Evolutionary conservation across 2,888 invertebrate genomes (phyloP).

Genomic region (Adelognathus sp.): DNA sequence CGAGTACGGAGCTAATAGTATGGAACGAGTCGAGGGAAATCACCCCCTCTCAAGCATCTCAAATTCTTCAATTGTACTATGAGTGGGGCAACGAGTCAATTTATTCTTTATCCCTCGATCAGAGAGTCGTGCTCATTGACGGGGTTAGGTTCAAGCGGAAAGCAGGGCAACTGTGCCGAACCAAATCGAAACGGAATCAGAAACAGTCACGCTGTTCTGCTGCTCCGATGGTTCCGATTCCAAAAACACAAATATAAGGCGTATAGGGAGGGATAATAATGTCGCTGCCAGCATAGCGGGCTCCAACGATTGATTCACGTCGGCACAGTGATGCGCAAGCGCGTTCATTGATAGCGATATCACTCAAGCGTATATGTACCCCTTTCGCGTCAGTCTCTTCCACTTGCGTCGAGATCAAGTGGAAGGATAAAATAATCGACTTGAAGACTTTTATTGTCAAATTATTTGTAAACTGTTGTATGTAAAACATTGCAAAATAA

Average conservation of each 20-base stretch:
- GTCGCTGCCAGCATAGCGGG: slow-evolving; percentile 1
- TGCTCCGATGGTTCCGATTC: slow-evolving; percentile 33
- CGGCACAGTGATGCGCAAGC: slow-evolving; percentile 3
- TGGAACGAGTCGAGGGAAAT: background rate
- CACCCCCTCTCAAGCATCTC: background rate
- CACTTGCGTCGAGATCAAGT: slow-evolving; percentile 49
- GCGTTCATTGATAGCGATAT: slow-evolving; percentile 13
- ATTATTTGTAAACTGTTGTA: too few species aligned
- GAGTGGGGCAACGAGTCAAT: slow-evolving; percentile 46
- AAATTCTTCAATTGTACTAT: slow-evolving; percentile 42
- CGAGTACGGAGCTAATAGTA: background rate
- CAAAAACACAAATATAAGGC: background rate
- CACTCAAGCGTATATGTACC: background rate
- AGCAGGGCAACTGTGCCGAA: slow-evolving; percentile 13
- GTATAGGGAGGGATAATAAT: slow-evolving; percentile 9
- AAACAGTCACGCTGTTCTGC: background rate
- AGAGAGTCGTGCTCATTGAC: background rate
- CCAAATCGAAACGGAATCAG: slow-evolving; percentile 48
- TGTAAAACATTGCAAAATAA: too few species aligned
- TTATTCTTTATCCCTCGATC: slow-evolving; percentile 49
- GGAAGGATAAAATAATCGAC: background rate
- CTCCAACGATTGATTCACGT: slow-evolving; percentile 6
- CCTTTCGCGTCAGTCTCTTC: slow-evolving; percentile 18
- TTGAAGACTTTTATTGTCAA: too few species aligned
- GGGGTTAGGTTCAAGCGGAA: slow-evolving; percentile 20